phyloP scores from a whole-genome alignment of 2,888 invertebrate genomes.

The Morpho achilles region DNA sequence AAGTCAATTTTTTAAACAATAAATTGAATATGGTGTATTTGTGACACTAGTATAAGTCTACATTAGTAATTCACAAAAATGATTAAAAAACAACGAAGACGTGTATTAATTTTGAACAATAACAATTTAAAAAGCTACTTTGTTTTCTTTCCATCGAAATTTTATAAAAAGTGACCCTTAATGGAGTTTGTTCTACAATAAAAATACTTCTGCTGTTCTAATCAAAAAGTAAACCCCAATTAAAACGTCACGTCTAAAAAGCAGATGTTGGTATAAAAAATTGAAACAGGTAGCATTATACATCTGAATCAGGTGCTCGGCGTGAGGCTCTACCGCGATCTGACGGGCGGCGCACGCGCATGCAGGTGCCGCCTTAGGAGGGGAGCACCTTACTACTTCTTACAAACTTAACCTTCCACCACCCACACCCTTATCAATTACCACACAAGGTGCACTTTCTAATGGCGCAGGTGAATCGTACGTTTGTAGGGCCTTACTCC shows the following conservation, averaged over 20 bases:
- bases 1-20: too few relatives aligned
- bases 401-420: slow-evolving; percentile 51
- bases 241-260: slow-evolving; percentile 31
- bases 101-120: too few relatives aligned
- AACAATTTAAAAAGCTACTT: background rate
- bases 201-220: slow-evolving; percentile 12
- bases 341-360: slow-evolving; percentile 70
- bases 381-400: slow-evolving; percentile 75
- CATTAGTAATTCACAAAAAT: too few relatives aligned
- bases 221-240: slow-evolving; percentile 20
- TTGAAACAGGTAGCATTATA: slow-evolving; percentile 47
- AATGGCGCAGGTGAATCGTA: background rate
- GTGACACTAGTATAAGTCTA: too few relatives aligned
- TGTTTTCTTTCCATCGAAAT: background rate
- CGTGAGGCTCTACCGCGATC: slow-evolving; percentile 56
- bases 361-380: slow-evolving; percentile 77
- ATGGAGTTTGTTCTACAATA: background rate
- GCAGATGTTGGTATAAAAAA: slow-evolving; percentile 38
- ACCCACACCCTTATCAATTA: slow-evolving; percentile 21
- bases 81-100: too few relatives aligned
- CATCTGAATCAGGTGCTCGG: slow-evolving; percentile 55
- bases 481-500: slow-evolving; percentile 74
- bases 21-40: too few relatives aligned
- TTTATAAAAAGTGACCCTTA: background rate
- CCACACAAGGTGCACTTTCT: slow-evolving; percentile 31